A percentile compares a stretch with the other conserved stretches of the same genome.
phyloP scores from a whole-genome alignment of 1,140 invertebrate species.

The Pseudomyrmex pallidus region DNA sequence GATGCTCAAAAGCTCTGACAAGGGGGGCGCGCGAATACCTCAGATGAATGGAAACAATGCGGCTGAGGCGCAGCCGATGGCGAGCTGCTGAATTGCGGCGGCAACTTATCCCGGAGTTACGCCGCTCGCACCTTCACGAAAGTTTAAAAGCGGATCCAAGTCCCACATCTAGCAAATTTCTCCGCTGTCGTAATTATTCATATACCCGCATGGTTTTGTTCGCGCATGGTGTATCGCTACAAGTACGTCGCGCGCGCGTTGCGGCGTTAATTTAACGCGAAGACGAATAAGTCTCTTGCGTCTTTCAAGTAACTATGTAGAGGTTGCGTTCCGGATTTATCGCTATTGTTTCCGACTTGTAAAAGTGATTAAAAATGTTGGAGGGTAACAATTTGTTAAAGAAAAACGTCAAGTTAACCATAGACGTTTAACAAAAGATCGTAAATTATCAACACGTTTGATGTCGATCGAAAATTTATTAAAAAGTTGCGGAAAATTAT shows the following conservation, averaged over 20 bases:
- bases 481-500: neutral
- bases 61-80: conserved; percentile 53
- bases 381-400: neutral
- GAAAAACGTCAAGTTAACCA: neutral
- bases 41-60: conserved; percentile 71
- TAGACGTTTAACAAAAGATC: neutral
- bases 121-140: conserved; percentile 56
- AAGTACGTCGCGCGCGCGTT: neutral
- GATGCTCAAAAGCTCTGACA: conserved; percentile 67
- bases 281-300: neutral
- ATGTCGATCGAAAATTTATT: no score
- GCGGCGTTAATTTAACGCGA: conserved; percentile 20
- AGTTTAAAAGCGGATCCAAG: conserved; percentile 71
- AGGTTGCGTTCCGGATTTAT: conserved; percentile 10
- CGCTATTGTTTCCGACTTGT: conserved; percentile 8
- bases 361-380: neutral
- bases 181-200: conserved; percentile 39
- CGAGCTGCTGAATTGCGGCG: conserved; percentile 58
- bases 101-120: conserved; percentile 69
- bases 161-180: conserved; percentile 67
- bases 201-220: conserved; percentile 27
- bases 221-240: neutral
- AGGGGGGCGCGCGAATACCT: conserved; percentile 68
- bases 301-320: neutral
- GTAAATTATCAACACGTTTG: no score